Evolutionary conservation across 2,113 vertebrate species (phyloP), one percentile per base, ranked within the genome.

Genomic region (Gymnocephalus cernua): DNA sequence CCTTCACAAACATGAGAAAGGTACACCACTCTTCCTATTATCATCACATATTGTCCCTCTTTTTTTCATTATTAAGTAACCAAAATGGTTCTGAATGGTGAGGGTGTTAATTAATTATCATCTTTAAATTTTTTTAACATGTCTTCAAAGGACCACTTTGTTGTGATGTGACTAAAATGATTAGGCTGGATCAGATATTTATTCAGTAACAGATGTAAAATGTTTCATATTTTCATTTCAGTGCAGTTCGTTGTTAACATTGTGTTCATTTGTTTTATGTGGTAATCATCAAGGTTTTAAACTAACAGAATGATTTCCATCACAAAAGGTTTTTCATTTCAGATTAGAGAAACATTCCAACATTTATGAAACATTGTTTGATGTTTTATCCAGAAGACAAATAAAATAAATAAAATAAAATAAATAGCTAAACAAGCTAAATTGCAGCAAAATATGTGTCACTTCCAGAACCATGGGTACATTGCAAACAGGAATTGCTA

Each of bases 1-100:
- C 16, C 47, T 69, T n/a, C n/a, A 62, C 71, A 67, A 74, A 11
- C 47, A 50, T 47, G 69, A 78, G 35, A 91, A 85, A 95, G 94
- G 94, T 95, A 95, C 57, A 74, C n/a, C 44, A 74, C 50, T 38
- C 16, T 72, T 66, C 54, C 4, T 53, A 54, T 71, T 29, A 48
- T 69, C 83, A 82, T 53, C 61, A 74, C 27, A 61, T 65, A n/a
- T 47, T 41, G 35, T 18, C 76, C 27, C 57, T 59, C 10, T 19
- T 61, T 54, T 62, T 57, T 81, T 69, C 54, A 84, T 83, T 61
- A 63, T 12, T 10, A 25, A 13, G n/a, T 35, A 19, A 68, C 68
- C 57, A 73, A 47, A 74, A 77, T 72, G 48, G 58, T 38, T 67
- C 12, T 27, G 57, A 73, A 65, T 72, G 45, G 13, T 65, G 21